These are phyloP conservation scores for Pseudorasbora parva DNA, from an alignment of 2,113 vertebrate genomes.

Conservation along the genomic window DNA sequence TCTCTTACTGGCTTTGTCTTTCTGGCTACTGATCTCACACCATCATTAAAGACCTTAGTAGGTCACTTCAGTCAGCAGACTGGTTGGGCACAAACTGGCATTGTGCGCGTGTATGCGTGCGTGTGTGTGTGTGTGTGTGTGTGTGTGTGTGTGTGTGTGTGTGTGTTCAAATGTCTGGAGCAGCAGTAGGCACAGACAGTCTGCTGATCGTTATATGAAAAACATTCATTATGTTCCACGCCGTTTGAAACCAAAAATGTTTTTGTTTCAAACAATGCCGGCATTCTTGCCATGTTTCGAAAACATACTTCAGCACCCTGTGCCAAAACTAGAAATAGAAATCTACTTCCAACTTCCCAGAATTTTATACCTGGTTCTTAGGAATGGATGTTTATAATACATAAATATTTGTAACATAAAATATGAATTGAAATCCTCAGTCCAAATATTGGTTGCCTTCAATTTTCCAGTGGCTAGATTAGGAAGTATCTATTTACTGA, in stretches of 20 bases:
- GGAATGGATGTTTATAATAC: not conserved
- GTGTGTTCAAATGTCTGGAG: not conserved
- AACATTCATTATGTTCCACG: constrained; percentile 27
- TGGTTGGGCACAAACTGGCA: constrained; percentile 18
- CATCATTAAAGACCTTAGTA: constrained; percentile 19
- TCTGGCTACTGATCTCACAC: constrained; percentile 16
- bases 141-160: constrained; percentile 16
- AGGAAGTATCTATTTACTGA: constrained; percentile 13
- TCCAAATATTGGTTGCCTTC: not conserved
- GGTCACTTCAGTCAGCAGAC: constrained; percentile 32
- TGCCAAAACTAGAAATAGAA: not conserved
- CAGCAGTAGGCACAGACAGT: constrained; percentile 17
- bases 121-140: not conserved
- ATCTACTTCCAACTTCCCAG: not conserved
- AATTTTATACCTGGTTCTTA: not conserved
- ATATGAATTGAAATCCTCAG: not conserved
- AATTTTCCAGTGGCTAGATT: constrained; percentile 5
- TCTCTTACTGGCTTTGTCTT: constrained; percentile 15
- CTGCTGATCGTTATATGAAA: constrained; percentile 24
- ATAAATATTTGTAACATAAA: not conserved
- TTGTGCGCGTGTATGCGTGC: not conserved
- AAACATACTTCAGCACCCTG: constrained; percentile 1
- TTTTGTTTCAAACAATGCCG: constrained; percentile 34
- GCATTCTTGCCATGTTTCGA: constrained; percentile 25
- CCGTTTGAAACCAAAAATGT: constrained; percentile 36